phyloP scores from a whole-genome alignment of 2,113 vertebrate genomes.

The Antennarius striatus region DNA sequence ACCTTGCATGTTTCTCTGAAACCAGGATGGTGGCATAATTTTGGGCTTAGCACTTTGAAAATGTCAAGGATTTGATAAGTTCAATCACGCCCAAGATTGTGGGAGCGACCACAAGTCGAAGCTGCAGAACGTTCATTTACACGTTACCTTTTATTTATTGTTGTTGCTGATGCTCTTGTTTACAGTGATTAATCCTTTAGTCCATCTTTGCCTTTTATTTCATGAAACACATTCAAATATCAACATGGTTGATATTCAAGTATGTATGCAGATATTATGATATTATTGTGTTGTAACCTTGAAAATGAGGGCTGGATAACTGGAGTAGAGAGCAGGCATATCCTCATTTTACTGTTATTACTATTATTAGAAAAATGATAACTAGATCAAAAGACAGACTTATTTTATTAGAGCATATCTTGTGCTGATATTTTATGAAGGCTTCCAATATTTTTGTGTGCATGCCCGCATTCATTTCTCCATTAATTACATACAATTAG shows the following conservation, averaged over 20 bases:
- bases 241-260: not conserved
- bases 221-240: not conserved
- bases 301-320: too few species aligned
- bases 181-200: not conserved
- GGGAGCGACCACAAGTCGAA: slow-evolving; percentile 12
- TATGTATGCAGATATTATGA: too few species aligned
- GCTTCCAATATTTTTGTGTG: too few species aligned
- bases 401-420: too few species aligned
- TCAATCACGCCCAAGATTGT: slow-evolving; percentile 20
- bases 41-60: slow-evolving; percentile 2
- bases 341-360: too few species aligned
- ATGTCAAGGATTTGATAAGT: slow-evolving; percentile 16
- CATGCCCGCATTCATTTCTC: too few species aligned
- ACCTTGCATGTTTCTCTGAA: slow-evolving; percentile 19
- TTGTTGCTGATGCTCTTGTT: not conserved
- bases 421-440: too few species aligned
- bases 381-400: too few species aligned
- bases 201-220: not conserved
- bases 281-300: too few species aligned
- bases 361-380: too few species aligned
- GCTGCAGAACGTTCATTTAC: not conserved
- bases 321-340: too few species aligned
- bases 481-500: too few species aligned
- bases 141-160: not conserved
- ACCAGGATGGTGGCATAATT: slow-evolving; percentile 10